Conservation (phyloP, 2,888 invertebrate genomes). For the Heteropelma amictum region DNA sequence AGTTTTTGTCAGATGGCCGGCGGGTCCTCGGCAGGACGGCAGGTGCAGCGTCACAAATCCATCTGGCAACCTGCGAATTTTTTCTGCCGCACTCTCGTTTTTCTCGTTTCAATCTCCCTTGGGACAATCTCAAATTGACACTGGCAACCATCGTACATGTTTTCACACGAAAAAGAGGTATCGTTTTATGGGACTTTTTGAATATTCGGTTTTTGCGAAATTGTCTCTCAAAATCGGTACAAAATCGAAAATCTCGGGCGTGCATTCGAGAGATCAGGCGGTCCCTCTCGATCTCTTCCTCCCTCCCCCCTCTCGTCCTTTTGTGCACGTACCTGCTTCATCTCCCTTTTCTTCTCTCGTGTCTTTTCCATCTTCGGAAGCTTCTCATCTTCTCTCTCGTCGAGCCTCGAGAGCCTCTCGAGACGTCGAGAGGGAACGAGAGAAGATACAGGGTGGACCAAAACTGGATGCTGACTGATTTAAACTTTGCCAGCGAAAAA, state of each 20-base stretch:
- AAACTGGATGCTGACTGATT: no score
- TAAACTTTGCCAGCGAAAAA: no score
- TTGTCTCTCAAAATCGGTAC: neutral
- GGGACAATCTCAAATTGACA: neutral
- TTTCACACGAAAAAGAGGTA: no score
- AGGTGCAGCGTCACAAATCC: no score
- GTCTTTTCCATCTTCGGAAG: slow-evolving; percentile 19
- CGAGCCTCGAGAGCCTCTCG: slow-evolving; percentile 41
- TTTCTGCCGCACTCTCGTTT: neutral
- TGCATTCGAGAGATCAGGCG: neutral
- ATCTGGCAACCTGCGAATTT: slow-evolving; percentile 67
- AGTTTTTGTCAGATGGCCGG: slow-evolving; percentile 49
- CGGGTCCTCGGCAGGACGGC: slow-evolving; percentile 61
- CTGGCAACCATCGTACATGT: no score
- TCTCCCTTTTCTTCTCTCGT: no score
- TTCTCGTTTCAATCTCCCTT: neutral
- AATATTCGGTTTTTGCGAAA: slow-evolving; percentile 1
- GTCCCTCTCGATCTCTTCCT: neutral
- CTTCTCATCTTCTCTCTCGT: slow-evolving; percentile 26
- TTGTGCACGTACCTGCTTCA: neutral
- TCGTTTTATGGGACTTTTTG: no score
- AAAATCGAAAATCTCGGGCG: neutral
- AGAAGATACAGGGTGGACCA: slow-evolving; percentile 6
- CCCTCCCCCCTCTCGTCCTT: slow-evolving; percentile 11
- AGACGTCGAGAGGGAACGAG: slow-evolving; percentile 41